Evolutionary conservation across 2,113 vertebrate genomes (phyloP), one percentile per base, ranked within the genome.

Genomic region (Rhinoderma darwinii): DNA sequence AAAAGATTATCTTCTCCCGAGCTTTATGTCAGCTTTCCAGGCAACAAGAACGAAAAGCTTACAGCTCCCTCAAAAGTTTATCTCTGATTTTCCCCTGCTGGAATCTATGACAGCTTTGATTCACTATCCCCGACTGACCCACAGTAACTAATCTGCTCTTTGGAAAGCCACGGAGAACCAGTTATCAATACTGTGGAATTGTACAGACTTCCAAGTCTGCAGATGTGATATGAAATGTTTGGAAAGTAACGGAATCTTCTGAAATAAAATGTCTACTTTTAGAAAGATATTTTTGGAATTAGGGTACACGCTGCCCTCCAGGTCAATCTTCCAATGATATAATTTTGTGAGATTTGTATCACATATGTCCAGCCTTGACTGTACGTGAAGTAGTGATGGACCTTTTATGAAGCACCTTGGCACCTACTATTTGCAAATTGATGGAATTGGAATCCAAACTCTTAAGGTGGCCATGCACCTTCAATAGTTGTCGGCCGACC

Each of bases 21-120:
- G 72, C 83, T 78, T 47, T 78, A n/a, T 85, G 73, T 78, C 56
- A 85, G 56, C 82, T 78, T 75, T 85, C 56, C 35, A 61, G 83
- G 27, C 83, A 44, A 35, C 41, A 22, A 41, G 83, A 84, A 84
- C 27, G 37, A 51, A 41, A 4, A 75, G 83, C 83, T 84, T 75
- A 59, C 47, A n/a, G 37, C 83, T 84, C 68, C 66, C 70, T 54
- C 47, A 84, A 56, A 44, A 61, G 50, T 61, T 74, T 74, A 74
- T 84, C 83, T 76, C 59, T 47, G 41, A 78, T 78, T 37, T 66
- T 37, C 54, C 37, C 27, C 74, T 78, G 54, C 84, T 50, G 54
- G 18, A n/a, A 39, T 84, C 18, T 59, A 75, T 43, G 30, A 73
- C 37, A 74, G 70, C 70, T 85, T 85, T 68, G 43, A 41, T 32